Percentiles rank a stretch among this genome's conserved stretches.
These are phyloP conservation scores for Oncorhynchus kisutch DNA, from an alignment of 2,113 vertebrate genomes.

Conservation along the genomic window DNA sequence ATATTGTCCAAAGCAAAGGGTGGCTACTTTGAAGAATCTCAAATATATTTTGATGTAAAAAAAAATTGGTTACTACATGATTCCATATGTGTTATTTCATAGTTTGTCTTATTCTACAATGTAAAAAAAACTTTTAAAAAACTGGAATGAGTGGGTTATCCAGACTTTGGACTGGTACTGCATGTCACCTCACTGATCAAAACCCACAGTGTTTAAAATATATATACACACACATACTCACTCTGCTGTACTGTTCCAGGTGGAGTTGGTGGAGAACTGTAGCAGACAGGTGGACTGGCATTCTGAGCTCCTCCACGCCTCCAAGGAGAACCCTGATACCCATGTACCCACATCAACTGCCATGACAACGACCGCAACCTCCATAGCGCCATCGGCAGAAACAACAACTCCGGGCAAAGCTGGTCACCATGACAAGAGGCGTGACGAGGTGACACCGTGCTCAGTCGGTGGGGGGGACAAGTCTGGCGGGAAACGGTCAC, in stretches of 20 bases:
- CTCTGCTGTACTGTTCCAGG: slow-evolving; percentile 45
- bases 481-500: slow-evolving; percentile 85
- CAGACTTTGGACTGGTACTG: no score
- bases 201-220: background rate
- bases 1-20: no score
- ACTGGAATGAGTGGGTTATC: no score
- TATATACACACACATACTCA: no score
- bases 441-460: slow-evolving; percentile 73
- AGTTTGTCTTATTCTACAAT: no score
- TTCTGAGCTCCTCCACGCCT: slow-evolving; percentile 85
- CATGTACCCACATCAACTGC: slow-evolving; percentile 61
- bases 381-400: slow-evolving; percentile 46
- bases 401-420: slow-evolving; percentile 60
- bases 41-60: no score
- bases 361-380: slow-evolving; percentile 36
- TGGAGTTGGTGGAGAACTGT: slow-evolving; percentile 93
- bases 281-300: slow-evolving; percentile 92
- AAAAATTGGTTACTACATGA: no score
- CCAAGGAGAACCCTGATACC: slow-evolving; percentile 83
- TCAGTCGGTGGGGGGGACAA: slow-evolving; percentile 75
- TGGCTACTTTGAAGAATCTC: no score
- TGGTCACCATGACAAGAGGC: slow-evolving; percentile 79
- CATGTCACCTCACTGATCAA: background rate
- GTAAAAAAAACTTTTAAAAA: no score
- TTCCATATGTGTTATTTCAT: no score